Evolutionary conservation across 1,140 invertebrate genomes (phyloP).

Genomic region (Danaus plexippus): DNA sequence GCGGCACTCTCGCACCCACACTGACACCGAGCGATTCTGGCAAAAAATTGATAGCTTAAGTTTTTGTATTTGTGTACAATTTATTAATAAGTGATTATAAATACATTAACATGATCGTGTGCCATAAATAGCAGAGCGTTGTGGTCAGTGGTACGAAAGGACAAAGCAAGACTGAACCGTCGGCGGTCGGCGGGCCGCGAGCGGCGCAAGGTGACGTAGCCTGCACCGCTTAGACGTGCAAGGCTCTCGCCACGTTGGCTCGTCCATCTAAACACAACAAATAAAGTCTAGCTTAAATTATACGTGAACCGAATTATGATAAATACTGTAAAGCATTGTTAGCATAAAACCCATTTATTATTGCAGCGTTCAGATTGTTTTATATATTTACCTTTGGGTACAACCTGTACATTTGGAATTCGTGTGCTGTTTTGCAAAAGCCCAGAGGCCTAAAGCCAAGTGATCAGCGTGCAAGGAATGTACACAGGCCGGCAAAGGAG

Average conservation of each 20-base stretch:
- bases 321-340: too few relatives aligned
- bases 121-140: conserved; percentile 90
- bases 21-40: conserved; percentile 84
- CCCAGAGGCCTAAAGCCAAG: conserved; percentile 88
- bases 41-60: neutral
- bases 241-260: conserved; percentile 28
- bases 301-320: too few relatives aligned
- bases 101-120: conserved; percentile 77
- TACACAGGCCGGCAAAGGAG: conserved; percentile 81
- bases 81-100: conserved; percentile 8
- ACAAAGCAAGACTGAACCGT: conserved; percentile 83
- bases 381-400: conserved; percentile 75
- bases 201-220: conserved; percentile 81
- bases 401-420: conserved; percentile 80
- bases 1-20: conserved; percentile 82
- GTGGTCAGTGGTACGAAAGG: conserved; percentile 89
- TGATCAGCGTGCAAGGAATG: conserved; percentile 84
- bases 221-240: conserved; percentile 80
- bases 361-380: neutral
- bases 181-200: conserved; percentile 78
- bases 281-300: too few relatives aligned
- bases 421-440: conserved; percentile 77
- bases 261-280: conserved; percentile 35
- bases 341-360: neutral
- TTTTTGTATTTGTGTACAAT: neutral